phyloP scores from a whole-genome alignment of 2,888 invertebrate genomes.

The Eupithecia centaureata region DNA sequence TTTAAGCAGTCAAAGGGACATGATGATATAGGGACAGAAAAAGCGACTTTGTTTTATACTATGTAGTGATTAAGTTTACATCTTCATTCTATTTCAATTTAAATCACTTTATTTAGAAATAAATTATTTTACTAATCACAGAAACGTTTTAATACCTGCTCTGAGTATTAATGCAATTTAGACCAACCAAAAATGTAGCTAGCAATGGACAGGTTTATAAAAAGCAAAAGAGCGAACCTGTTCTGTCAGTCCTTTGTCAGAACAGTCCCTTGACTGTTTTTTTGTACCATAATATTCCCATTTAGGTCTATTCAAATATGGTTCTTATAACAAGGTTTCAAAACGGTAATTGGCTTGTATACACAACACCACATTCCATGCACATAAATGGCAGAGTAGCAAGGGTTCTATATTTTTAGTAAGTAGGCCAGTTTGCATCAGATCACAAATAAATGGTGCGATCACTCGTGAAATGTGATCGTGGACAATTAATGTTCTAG shows the following conservation, averaged over 20 bases:
- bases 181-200: neutral
- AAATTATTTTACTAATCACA: neutral
- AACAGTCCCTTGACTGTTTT: conserved; percentile 37
- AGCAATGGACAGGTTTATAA: conserved; percentile 41
- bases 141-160: neutral
- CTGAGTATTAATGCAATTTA: neutral
- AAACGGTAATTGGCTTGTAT: conserved; percentile 15
- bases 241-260: conserved; percentile 48
- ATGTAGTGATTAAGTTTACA: too few species aligned
- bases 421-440: conserved; percentile 61
- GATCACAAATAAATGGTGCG: conserved; percentile 53
- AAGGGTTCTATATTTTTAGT: conserved; percentile 56
- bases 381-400: conserved; percentile 14
- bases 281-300: conserved; percentile 8
- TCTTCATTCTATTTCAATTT: neutral
- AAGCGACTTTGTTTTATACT: too few species aligned
- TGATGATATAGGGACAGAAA: too few species aligned
- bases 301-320: conserved; percentile 30
- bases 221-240: conserved; percentile 42
- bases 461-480: conserved; percentile 59
- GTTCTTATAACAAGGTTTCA: conserved; percentile 37
- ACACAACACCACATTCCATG: conserved; percentile 14
- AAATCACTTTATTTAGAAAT: neutral
- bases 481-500: conserved; percentile 54
- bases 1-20: too few species aligned